phyloP scores from a whole-genome alignment of 1,140 invertebrate species.

The Macrobrachium rosenbergii region DNA sequence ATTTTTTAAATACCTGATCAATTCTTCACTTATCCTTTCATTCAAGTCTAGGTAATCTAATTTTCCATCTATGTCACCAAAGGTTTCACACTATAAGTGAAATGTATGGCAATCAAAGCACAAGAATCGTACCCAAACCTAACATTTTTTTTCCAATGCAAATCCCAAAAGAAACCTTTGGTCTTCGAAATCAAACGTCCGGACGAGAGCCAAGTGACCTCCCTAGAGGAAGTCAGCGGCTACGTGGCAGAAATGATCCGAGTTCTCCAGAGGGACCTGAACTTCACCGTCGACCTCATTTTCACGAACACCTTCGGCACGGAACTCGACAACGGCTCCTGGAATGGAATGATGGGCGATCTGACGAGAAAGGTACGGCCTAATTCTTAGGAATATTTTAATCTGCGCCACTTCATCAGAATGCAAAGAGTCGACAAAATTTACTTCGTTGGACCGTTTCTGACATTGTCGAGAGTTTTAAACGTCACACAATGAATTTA shows the following conservation, averaged over 20 bases:
- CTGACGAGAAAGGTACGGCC: conserved; percentile 18
- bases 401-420: background rate
- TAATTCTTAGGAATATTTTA: too few relatives aligned
- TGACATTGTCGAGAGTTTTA: too few relatives aligned
- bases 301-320: conserved; percentile 43
- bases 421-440: too few relatives aligned
- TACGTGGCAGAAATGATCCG: conserved; percentile 32
- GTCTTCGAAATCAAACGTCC: conserved; percentile 14
- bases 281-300: conserved; percentile 31
- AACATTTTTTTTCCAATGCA: background rate
- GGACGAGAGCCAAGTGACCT: background rate
- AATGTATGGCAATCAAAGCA: background rate
- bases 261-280: conserved; percentile 6
- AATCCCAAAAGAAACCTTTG: conserved; percentile 19
- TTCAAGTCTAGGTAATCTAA: too few relatives aligned
- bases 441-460: too few relatives aligned
- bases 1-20: too few relatives aligned
- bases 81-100: too few relatives aligned
- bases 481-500: too few relatives aligned
- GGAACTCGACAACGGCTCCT: conserved; percentile 28
- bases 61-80: too few relatives aligned
- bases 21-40: too few relatives aligned
- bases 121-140: background rate
- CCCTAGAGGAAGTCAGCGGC: conserved; percentile 1
- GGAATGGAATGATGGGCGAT: conserved; percentile 45